phyloP scores from a whole-genome alignment of 2,797 vertebrate species.

The Gambelia wislizenii region DNA sequence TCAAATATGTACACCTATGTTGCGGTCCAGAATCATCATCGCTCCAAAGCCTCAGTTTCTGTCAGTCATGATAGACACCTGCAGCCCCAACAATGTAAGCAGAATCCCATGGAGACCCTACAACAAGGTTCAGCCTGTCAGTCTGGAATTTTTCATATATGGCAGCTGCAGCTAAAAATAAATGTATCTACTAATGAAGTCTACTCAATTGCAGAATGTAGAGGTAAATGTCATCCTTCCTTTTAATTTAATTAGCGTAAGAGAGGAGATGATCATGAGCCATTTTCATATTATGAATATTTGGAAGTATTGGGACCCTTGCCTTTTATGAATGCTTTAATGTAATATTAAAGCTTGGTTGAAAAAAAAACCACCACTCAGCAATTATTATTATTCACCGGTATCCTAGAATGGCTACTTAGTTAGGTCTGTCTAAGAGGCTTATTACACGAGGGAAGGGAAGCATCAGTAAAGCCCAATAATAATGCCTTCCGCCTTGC shows the following conservation, averaged over 20 bases:
- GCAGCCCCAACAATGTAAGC: neutral
- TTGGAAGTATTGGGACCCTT: neutral
- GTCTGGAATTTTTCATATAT: constrained; percentile 18
- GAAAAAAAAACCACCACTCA: neutral
- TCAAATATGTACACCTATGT: neutral
- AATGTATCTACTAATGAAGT: neutral
- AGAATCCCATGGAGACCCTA: neutral
- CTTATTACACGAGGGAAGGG: too few relatives aligned
- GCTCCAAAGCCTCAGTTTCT: neutral
- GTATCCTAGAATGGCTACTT: too few relatives aligned
- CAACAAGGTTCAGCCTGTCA: constrained; percentile 7
- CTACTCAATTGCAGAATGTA: neutral
- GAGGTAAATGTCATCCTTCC: constrained; percentile 2
- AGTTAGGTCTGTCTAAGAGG: too few relatives aligned
- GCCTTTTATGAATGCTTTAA: neutral
- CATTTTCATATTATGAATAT: neutral
- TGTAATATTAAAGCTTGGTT: neutral
- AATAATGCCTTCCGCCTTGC: too few relatives aligned
- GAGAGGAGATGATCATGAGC: neutral
- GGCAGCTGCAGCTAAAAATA: neutral
- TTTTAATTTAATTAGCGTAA: constrained; percentile 23
- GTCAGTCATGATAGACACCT: neutral
- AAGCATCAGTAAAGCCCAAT: too few relatives aligned
- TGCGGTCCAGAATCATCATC: neutral
- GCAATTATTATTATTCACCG: too few relatives aligned